Base-by-base conservation (phyloP, 2,113 vertebrate genomes). In the Cyprinodon brontotheroides region DNA sequence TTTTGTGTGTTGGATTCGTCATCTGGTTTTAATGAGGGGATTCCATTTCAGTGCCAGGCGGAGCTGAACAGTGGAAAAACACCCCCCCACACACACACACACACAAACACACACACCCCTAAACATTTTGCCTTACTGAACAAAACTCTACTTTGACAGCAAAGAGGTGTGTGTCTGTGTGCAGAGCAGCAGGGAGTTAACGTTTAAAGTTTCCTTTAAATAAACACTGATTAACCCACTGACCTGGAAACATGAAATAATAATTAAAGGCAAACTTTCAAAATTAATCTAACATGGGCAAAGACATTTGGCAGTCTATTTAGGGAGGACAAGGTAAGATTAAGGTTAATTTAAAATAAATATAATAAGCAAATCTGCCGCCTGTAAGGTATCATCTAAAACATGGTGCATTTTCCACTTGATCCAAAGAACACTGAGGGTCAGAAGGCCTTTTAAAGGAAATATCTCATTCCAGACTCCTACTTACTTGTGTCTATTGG, bases 21-120 rank as follows among this genome's bases (percentile, higher is more conserved):
- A 85, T 86, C 72, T 89, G 84, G 6, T 62, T 80, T 71, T 77
- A 85, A 89, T 81, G 80, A 83, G 77, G 75, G 53, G 75, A 74
- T 79, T 86, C 72, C 72, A 65, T 60, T 13, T 74, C 59, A 73
- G 84, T 84, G 82, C 72, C 79, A 82, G 82, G 82, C 80, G 29
- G 73, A 77, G 80, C 72, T 68, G 77, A 77, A 65, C 72, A 36
- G 62, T 79, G 73, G 79, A 82, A 78, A 73, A 48, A 64, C 61
- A 41, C 36, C 14, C n/a, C 47, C 29, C 29, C 29, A 1, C 59
- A 69, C 74, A 59, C 48, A 43, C 43, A 36, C 41, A 40, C 66
- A 68, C 64, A 69, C 43, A 62, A 48, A 71, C 62, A 66, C 63
- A 12, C 39, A 68, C 68, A 65, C 63, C 72, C 22, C 63, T 20